Evolutionary conservation across 1,140 invertebrate species (phyloP), one percentile per base, ranked within the genome.

Genomic region (Trinorchestia longiramus): DNA sequence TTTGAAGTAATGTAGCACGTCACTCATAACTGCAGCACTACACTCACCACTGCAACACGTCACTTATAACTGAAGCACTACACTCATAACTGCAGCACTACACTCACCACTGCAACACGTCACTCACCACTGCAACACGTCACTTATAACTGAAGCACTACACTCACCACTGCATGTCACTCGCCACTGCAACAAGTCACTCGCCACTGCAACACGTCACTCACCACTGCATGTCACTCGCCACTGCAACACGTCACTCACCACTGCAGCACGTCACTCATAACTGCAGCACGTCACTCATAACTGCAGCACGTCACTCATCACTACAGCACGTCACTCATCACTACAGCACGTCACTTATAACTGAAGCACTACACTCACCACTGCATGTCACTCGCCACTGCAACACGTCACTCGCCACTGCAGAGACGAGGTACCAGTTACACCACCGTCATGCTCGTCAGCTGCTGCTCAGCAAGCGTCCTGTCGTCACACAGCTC

Each of bases 331-430:
- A 23, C 62, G 62, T 77, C 62, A 77, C 62, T 77, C 62, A 11
- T 28, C 62, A 77, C 62, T 77, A 28, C 62, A 77, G 62, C 62
- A 23, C 62, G 62, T 77, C 62, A 77, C 62, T 77, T 28, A 11
- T 28, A 11, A 77, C 62, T 77, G 47, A 6, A 53, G 47, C 47
- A 23, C 62, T 11, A 23, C 62, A 77, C 62, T 77, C 88, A 4
- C 88, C 43, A 43, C 41, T 90, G 88, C 88, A 42, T 41, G 43
- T 90, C 88, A 90, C 88, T 90, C 88, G 15, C 88, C 88, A 90
- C 41, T 90, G 88, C 88, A 90, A 15, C 43, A 19, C 88, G 43
- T 90, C 92, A 94, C 44, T 45, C 44, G 8, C 92, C 92, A 45
- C 41, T 94, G 44, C 44, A 45, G 19, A 94, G 92, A 47, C 41